Base-by-base conservation (phyloP, 2,797 vertebrate species). In the Macropus fuliginosus region DNA sequence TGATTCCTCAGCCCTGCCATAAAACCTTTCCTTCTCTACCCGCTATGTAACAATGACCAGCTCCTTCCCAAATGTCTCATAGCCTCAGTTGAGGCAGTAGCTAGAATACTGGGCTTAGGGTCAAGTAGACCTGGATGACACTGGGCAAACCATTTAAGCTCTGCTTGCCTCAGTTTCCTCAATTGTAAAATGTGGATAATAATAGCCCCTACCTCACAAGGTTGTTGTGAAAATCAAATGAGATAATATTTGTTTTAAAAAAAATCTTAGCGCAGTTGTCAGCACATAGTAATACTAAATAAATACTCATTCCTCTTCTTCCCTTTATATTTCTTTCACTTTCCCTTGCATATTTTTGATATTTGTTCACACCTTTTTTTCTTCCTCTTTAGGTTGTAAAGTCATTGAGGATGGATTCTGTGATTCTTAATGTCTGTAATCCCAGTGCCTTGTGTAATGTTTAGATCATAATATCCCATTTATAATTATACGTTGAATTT, bases 41-140 rank as follows among this genome's bases (percentile, higher is more conserved):
- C 1, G 0, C 62, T 6, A n/a, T n/a, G 16, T 66, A 34, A n/a
- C n/a, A n/a, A 34, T 6, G 5, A n/a, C 5, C 14, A 66, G 1
- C 62, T 66, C 1, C 62, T 66, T 66, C 34, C 14, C 62, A 66
- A n/a, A 66, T 66, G n/a, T 66, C 62, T 66, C 62, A 66, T 16
- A 18, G 62, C 34, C 62, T 66, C 5, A 2, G 2, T 18, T 66
- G 34, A 66, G 34, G 5, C 14, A 66, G 14, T 5, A 16, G 62
- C 14, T n/a, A 66, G 62, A 66, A 4, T 66, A 12, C 14, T n/a
- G 62, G 62, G 5, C 62, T 0, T 66, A n/a, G 34, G n/a, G 14
- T 66, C 4, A n/a, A n/a, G 34, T n/a, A n/a, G 62, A 16, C 14
- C 34, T 66, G 5, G n/a, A 34, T n/a, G 62, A 66, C 0, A 34